A percentile compares a stretch with the other conserved stretches of the same genome.
These are phyloP conservation scores for Panorpa germanica DNA, from an alignment of 2,888 invertebrate species.

Conservation along the genomic window DNA sequence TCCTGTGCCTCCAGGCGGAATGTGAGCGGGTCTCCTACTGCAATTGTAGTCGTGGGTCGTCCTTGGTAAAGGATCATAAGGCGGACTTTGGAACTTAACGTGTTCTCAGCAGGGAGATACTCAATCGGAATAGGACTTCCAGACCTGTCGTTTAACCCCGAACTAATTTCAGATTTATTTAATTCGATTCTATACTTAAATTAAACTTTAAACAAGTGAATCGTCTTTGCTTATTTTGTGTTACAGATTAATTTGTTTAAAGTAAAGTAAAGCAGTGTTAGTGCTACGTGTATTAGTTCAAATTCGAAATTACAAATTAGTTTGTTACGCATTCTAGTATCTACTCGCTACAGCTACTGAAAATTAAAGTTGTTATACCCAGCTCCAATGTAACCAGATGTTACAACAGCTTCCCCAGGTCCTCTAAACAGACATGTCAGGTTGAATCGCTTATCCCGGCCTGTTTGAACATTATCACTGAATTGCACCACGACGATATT, in stretches of 20 bases:
- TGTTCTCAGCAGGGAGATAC: conserved; percentile 80
- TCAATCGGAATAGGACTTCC: conserved; percentile 87
- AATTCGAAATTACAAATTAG: too few relatives aligned
- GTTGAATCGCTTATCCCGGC: conserved; percentile 78
- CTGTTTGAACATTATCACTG: conserved; percentile 82
- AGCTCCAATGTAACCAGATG: conserved; percentile 81
- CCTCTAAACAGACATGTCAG: conserved; percentile 82
- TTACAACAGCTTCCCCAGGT: conserved; percentile 83
- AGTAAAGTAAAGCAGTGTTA: too few relatives aligned
- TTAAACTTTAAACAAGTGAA: conserved; percentile 24
- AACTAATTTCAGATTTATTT: conserved; percentile 28
- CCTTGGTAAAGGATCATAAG: conserved; percentile 73
- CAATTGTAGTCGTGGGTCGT: conserved; percentile 79
- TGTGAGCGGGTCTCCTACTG: conserved; percentile 80
- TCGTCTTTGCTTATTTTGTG: conserved; percentile 14
- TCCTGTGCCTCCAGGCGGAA: conserved; percentile 79
- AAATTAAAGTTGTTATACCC: too few relatives aligned
- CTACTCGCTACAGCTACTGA: too few relatives aligned
- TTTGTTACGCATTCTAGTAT: too few relatives aligned
- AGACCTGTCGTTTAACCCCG: conserved; percentile 43
- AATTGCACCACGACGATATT: conserved; percentile 89
- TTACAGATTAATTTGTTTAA: too few relatives aligned
- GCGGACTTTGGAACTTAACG: conserved; percentile 72
- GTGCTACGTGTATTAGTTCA: too few relatives aligned
- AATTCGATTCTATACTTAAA: conserved; percentile 14